Evolutionary conservation across 2,113 vertebrate genomes (phyloP).

Genomic region (Nesoenas mayeri): DNA sequence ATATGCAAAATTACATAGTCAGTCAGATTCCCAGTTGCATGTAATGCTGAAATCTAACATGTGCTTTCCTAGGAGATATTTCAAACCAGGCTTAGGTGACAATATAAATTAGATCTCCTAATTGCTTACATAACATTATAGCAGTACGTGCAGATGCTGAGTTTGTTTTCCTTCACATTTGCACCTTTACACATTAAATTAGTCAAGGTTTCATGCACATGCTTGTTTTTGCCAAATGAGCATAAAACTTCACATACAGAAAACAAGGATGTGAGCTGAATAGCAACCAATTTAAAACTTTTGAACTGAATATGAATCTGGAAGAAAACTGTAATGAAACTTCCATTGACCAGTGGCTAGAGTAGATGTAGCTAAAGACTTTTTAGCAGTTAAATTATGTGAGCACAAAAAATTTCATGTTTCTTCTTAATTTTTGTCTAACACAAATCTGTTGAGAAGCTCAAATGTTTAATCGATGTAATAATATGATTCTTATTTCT

Average conservation of each 20-base stretch:
- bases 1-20: background rate
- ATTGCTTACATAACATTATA: background rate
- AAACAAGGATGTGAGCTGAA: background rate
- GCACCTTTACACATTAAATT: background rate
- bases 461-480: background rate
- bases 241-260: background rate
- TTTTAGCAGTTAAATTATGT: background rate
- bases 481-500: background rate
- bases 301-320: background rate
- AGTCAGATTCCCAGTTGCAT: background rate
- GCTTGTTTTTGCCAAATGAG: background rate
- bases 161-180: background rate
- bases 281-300: background rate
- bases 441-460: background rate
- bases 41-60: background rate
- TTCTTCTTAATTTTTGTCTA: background rate
- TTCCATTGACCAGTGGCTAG: background rate
- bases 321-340: background rate
- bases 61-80: background rate
- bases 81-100: background rate
- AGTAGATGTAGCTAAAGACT: background rate
- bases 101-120: background rate
- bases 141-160: background rate
- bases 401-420: background rate
- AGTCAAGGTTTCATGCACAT: background rate